phyloP scores from a whole-genome alignment of 2,797 vertebrate genomes.

The Propithecus deckenii region DNA sequence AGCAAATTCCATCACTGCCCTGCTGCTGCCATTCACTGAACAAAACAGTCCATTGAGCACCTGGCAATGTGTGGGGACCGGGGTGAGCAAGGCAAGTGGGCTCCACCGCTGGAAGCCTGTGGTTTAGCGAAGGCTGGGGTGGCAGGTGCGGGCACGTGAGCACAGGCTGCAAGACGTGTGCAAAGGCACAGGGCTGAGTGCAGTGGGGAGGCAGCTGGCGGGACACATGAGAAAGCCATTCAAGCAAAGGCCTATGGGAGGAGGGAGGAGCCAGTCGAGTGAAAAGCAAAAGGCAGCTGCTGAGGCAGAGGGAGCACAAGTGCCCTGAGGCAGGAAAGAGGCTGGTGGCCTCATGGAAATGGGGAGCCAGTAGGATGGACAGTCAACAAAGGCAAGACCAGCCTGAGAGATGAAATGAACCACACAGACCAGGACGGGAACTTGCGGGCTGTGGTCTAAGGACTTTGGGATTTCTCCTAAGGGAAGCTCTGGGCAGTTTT shows the following conservation, averaged over 20 bases:
- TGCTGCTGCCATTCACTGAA: neutral
- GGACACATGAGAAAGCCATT: neutral
- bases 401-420: neutral
- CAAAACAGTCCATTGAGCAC: neutral
- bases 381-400: neutral
- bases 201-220: neutral
- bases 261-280: neutral
- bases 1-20: neutral
- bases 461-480: neutral
- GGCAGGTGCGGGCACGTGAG: rapidly evolving
- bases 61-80: neutral
- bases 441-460: neutral
- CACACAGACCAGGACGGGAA: rapidly evolving
- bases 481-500: neutral
- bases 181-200: neutral
- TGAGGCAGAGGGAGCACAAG: neutral
- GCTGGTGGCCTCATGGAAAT: neutral
- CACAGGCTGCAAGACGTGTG: no score
- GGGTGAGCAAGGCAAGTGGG: neutral
- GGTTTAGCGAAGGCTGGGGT: neutral
- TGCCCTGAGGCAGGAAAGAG: neutral
- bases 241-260: neutral
- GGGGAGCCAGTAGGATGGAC: neutral
- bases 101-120: neutral
- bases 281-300: neutral